Conservation (phyloP, 2,888 invertebrate genomes). For the Acleris emargana region DNA sequence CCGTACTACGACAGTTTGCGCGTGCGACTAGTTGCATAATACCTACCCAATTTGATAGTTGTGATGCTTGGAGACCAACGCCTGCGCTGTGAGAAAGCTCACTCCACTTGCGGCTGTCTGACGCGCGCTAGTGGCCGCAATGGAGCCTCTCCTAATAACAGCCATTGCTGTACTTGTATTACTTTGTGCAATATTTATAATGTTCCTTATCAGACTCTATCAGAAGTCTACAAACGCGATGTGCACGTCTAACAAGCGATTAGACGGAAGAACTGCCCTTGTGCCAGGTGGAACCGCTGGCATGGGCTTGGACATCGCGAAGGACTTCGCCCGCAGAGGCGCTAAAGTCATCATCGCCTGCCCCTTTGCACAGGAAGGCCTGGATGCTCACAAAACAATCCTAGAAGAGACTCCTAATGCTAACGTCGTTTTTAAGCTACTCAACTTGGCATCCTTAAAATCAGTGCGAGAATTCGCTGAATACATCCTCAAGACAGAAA, state of each 20-base stretch:
- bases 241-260: slow-evolving; percentile 67
- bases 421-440: slow-evolving; percentile 87
- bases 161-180: not conserved
- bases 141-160: not conserved
- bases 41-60: too few relatives aligned
- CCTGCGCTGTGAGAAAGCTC: too few relatives aligned
- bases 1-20: too few relatives aligned
- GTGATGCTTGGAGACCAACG: too few relatives aligned
- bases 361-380: slow-evolving; percentile 68
- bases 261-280: slow-evolving; percentile 66
- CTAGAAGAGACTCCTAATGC: slow-evolving; percentile 86
- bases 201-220: slow-evolving; percentile 52
- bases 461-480: slow-evolving; percentile 92
- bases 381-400: slow-evolving; percentile 82
- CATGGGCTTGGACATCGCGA: slow-evolving; percentile 71
- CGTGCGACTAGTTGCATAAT: too few relatives aligned
- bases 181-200: not conserved
- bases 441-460: slow-evolving; percentile 89
- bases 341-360: slow-evolving; percentile 73
- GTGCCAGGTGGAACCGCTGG: slow-evolving; percentile 74
- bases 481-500: slow-evolving; percentile 88
- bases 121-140: not conserved
- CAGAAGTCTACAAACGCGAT: slow-evolving; percentile 70
- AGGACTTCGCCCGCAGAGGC: slow-evolving; percentile 68
- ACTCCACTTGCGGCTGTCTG: not conserved